Base-by-base conservation (phyloP, 1,140 invertebrate species). In the Rhizoglyphus robini region DNA sequence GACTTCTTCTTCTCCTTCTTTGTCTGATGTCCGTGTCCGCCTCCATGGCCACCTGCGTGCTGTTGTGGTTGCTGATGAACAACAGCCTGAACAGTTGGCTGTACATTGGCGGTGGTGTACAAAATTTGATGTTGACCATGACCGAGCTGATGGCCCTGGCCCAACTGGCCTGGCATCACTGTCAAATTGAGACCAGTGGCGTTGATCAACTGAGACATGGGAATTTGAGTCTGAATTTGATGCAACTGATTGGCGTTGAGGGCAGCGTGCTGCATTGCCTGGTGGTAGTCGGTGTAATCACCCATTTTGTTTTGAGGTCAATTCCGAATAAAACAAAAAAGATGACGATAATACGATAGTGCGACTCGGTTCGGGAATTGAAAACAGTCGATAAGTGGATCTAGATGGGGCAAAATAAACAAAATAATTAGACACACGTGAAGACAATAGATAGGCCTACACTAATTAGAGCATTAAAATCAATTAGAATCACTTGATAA, bases 241-340 rank as follows among this genome's bases (percentile, higher is more conserved):
- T 72, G 71, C 4, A 71, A 13, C 25, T 66, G 23, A n/a, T 69
- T 70, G 61, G 47, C 69, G 63, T 71, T 68, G 36, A 71, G 70
- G 18, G 69, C 70, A n/a, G n/a, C n/a, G n/a, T n/a, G n/a, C n/a
- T n/a, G n/a, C 70, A 71, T 71, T 32, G 67, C 70, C 27, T 70
- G 70, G 49, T 71, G 70, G 54, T 71, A 71, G 62, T 71, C 69
- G 64, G 65, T 59, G 30, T 66, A 66, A 31, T 66, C 65, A 23
- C 59, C 20, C 20, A 64, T 48, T 29, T 8, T n/a, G n/a, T n/a
- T n/a, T n/a, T n/a, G n/a, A n/a, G n/a, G n/a, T n/a, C n/a, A n/a
- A n/a, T n/a, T n/a, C n/a, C n/a, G n/a, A n/a, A n/a, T n/a, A n/a
- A n/a, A n/a, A n/a, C n/a, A n/a, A n/a, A n/a, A n/a, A n/a, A n/a